A percentile compares a stretch with the other conserved stretches of the same genome.
Conservation (phyloP, 2,888 invertebrate genomes). For the Pasiphila rectangulata region DNA sequence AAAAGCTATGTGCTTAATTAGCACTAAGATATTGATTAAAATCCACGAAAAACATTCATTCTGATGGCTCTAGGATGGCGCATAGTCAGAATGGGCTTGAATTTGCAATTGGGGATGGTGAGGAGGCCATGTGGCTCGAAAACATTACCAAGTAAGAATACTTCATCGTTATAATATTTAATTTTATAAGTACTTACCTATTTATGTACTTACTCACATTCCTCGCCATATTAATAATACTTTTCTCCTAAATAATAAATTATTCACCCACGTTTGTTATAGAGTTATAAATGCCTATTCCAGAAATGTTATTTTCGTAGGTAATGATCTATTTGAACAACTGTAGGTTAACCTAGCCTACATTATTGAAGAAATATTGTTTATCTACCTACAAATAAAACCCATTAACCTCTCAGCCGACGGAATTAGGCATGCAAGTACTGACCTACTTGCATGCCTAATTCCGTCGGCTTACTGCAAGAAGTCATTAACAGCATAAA, state of each 20-base stretch:
- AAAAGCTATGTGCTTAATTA: conserved; percentile 17
- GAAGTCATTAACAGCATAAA: no score
- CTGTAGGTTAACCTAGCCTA: no score
- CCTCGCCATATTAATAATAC: no score
- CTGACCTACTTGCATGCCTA: background rate
- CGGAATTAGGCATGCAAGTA: background rate
- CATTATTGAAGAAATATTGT: no score
- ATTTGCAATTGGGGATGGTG: conserved; percentile 52
- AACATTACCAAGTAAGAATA: conserved; percentile 67
- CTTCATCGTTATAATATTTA: no score
- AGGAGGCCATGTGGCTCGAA: conserved; percentile 68
- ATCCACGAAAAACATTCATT: conserved; percentile 35
- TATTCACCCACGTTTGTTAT: no score
- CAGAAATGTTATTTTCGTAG: no score
- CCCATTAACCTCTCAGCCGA: background rate
- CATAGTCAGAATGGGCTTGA: conserved; percentile 60
- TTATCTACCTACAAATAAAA: no score
- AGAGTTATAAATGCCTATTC: no score
- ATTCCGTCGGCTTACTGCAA: no score
- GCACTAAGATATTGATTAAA: conserved; percentile 13
- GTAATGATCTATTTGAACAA: no score
- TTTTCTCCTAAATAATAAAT: no score
- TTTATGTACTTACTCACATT: background rate
- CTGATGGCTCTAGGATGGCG: conserved; percentile 71
- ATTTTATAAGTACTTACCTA: background rate